A percentile compares a stretch with the other conserved stretches of the same genome.
Conservation (phyloP, 2,888 invertebrate species). For the Diarsia mendica region DNA sequence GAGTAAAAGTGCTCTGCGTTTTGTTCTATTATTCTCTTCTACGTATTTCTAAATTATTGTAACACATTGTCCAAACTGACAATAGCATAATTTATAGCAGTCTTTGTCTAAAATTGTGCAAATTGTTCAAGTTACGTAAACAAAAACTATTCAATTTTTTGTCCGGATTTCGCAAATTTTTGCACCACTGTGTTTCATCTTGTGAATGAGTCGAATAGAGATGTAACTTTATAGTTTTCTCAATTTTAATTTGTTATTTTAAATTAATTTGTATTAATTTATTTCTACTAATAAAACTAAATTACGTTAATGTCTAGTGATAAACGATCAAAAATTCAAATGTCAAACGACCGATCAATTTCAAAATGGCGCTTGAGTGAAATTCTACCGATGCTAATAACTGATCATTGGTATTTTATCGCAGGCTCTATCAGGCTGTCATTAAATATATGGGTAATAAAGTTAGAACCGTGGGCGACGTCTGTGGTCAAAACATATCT, state of each 20-base stretch:
- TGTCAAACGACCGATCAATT: constrained; percentile 55
- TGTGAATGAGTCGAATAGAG: constrained; percentile 43
- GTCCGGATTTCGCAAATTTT: constrained; percentile 58
- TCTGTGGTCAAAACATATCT: constrained; percentile 65
- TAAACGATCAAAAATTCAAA: constrained; percentile 55
- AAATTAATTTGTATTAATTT: constrained; percentile 38
- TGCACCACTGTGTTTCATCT: constrained; percentile 45
- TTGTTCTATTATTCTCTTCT: constrained; percentile 58
- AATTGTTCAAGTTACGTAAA: constrained; percentile 67
- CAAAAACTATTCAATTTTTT: constrained; percentile 62
- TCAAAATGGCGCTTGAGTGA: constrained; percentile 59
- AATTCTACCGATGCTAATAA: constrained; percentile 61
- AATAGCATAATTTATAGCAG: constrained; percentile 64
- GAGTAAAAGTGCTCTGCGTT: constrained; percentile 51
- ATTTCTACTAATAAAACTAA: constrained; percentile 36
- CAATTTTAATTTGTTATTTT: constrained; percentile 16
- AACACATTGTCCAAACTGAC: constrained; percentile 59
- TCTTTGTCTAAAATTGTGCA: constrained; percentile 71
- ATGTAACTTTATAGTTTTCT: constrained; percentile 26
- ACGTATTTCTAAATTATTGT: constrained; percentile 59
- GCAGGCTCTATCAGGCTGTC: constrained; percentile 54
- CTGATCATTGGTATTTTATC: constrained; percentile 63
- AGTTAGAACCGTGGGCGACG: constrained; percentile 62
- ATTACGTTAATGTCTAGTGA: constrained; percentile 42
- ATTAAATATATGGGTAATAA: constrained; percentile 67